Evolutionary conservation across 1,140 invertebrate genomes (phyloP), one percentile per base, ranked within the genome.

Genomic region (Lycorma delicatula): DNA sequence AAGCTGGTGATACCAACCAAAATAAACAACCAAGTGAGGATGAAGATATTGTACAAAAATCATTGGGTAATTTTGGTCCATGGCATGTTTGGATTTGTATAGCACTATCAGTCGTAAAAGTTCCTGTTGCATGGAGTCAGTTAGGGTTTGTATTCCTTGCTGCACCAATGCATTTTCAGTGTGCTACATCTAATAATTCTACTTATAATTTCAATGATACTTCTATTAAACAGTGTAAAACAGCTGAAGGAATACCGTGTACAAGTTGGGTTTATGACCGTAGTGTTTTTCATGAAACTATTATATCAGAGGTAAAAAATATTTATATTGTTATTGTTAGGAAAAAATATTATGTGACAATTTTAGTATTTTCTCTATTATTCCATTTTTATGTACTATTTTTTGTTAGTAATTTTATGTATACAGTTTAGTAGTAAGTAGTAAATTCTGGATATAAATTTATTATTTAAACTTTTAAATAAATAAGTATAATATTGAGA

Each of bases 61-160:
- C 75, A 2, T 74, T 81, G 68, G 81, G 81, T 0, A 72, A 74
- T 23, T 79, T 81, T 67, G 81, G 80, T 3, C 67, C 64, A 6
- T 82, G 79, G 73, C 81, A 83, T 61, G 74, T 77, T 44, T 65
- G 76, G 59, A 81, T 87, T 29, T 79, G 81, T 7, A 63, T 86
- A 11, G 68, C 87, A 7, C 68, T 87, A 31, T 80, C 81, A 1
- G 63, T 87, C 1, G 74, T 81, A 1, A 81, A 83, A 56, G 77
- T 82, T 60, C 82, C 84, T 0, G 79, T 82, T 1, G 81, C 83
- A 25, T 84, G 82, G 76, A 81, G 84, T 65, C 75, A 84, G 57
- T 68, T 80, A 11, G 82, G 82, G 3, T 82, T 85, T 7, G 74
- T 81, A 6, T 85, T 86, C 66, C 70, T 85, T 34, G 77, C 83